Evolutionary conservation across 2,888 invertebrate species (phyloP).

Genomic region (Cabera pusaria): DNA sequence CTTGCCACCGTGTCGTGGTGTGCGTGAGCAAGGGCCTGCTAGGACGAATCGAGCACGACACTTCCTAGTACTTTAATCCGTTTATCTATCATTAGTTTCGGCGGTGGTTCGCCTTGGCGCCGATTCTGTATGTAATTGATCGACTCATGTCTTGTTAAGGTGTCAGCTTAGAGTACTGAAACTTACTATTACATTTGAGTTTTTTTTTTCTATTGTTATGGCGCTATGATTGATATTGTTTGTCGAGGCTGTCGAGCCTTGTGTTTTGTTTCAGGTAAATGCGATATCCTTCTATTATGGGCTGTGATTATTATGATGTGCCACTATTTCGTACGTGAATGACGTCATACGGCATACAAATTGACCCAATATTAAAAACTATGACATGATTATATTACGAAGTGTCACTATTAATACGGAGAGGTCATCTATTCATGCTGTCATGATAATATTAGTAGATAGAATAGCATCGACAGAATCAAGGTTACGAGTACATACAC

Average conservation of each 20-base stretch:
- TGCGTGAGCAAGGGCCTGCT: conserved; percentile 57
- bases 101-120: conserved; percentile 62
- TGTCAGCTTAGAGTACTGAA: conserved; percentile 12
- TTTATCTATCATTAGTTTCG: conserved; percentile 64
- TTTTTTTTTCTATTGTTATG: conserved; percentile 5
- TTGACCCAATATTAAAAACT: no score
- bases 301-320: no score
- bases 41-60: conserved; percentile 71
- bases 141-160: conserved; percentile 13
- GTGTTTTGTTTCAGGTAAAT: no score
- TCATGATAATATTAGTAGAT: conserved; percentile 11
- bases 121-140: conserved; percentile 38
- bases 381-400: conserved; percentile 4
- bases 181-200: no score
- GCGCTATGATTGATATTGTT: conserved; percentile 4
- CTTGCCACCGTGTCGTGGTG: conserved; percentile 19
- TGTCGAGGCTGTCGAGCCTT: conserved; percentile 5
- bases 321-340: no score
- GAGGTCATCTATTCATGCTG: conserved; percentile 17
- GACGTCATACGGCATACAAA: background rate
- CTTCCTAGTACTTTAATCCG: conserved; percentile 68
- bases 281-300: no score
- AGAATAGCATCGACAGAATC: conserved; percentile 16
- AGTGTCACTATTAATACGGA: conserved; percentile 6
- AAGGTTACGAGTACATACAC: conserved; percentile 3